Evolutionary conservation across 2,888 invertebrate genomes (phyloP).

Genomic region (Didymodactylos carnosus): DNA sequence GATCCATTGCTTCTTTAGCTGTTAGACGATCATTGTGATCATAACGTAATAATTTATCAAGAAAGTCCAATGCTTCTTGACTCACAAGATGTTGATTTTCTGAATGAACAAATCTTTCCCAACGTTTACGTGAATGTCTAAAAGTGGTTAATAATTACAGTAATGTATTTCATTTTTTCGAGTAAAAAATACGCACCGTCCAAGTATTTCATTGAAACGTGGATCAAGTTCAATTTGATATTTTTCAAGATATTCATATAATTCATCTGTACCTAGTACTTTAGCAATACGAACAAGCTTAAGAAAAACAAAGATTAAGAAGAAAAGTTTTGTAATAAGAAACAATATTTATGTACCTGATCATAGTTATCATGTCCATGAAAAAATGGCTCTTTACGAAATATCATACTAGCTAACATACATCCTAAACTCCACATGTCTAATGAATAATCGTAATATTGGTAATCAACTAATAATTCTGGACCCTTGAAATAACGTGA

Average conservation of each 20-base stretch:
- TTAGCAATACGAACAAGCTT: conserved; percentile 84
- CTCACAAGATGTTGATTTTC: conserved; percentile 97
- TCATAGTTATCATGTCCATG: conserved; percentile 99
- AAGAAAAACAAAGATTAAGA: neutral
- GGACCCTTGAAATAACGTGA: conserved; percentile 98
- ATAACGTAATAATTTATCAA: conserved; percentile 93
- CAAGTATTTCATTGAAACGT: conserved; percentile 93
- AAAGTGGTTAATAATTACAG: conserved; percentile 13
- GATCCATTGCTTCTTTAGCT: conserved; percentile 97
- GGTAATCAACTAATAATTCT: conserved; percentile 91
- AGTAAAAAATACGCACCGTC: no score
- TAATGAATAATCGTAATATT: conserved; percentile 88
- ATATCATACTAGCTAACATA: conserved; percentile 99
- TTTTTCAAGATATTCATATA: conserved; percentile 97
- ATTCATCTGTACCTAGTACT: conserved; percentile 95
- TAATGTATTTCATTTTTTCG: no score
- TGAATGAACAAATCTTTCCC: conserved; percentile 96
- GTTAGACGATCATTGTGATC: conserved; percentile 68
- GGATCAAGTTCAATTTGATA: conserved; percentile 99
- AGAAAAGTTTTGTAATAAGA: neutral
- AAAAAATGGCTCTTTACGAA: conserved; percentile 95
- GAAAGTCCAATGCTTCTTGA: conserved; percentile 90
- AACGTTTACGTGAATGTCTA: conserved; percentile 91
- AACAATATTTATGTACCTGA: conserved; percentile 38
- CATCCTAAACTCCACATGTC: conserved; percentile 99